phyloP scores from a whole-genome alignment of 2,888 invertebrate genomes.

The Drosophila peninsularis region DNA sequence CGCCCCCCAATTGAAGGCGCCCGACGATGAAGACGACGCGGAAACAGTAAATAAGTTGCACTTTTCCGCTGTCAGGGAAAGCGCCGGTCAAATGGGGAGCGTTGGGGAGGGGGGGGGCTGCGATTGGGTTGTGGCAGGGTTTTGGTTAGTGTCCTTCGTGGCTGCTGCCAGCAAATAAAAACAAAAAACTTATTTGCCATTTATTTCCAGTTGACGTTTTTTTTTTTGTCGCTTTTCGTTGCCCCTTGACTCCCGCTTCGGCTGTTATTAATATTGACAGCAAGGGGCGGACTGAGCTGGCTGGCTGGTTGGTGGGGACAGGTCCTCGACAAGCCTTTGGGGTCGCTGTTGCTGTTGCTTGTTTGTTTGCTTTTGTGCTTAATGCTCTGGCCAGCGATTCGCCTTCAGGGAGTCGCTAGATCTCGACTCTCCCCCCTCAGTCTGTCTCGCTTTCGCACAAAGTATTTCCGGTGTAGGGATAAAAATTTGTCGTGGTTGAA shows the following conservation, averaged over 20 bases:
- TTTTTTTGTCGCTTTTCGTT: conserved; percentile 12
- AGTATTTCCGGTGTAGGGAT: conserved; percentile 65
- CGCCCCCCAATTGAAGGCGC: conserved; percentile 17
- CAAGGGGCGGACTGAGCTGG: conserved; percentile 4
- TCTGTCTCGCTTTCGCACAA: neutral
- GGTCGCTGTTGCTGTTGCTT: conserved; percentile 37
- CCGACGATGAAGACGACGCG: conserved; percentile 25
- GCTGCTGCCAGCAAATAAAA: conserved; percentile 55
- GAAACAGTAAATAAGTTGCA: conserved; percentile 77
- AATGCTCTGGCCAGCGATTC: conserved; percentile 57
- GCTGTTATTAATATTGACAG: conserved; percentile 73
- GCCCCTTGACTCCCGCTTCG: conserved; percentile 9
- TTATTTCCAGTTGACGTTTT: conserved; percentile 71
- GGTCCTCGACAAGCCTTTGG: conserved; percentile 53
- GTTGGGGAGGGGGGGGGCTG: neutral
- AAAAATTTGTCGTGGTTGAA: conserved; percentile 66
- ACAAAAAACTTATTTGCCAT: conserved; percentile 74
- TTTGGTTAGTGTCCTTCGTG: conserved; percentile 57
- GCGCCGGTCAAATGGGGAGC: conserved; percentile 1
- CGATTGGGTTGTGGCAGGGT: neutral
- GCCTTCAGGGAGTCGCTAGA: conserved; percentile 17
- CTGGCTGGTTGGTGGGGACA: conserved; percentile 7
- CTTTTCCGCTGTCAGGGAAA: conserved; percentile 65
- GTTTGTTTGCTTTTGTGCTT: conserved; percentile 69
- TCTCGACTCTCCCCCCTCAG: neutral